These are phyloP conservation scores for Phylloscopus trochilus DNA, from an alignment of 2,113 vertebrate species.

Conservation along the genomic window DNA sequence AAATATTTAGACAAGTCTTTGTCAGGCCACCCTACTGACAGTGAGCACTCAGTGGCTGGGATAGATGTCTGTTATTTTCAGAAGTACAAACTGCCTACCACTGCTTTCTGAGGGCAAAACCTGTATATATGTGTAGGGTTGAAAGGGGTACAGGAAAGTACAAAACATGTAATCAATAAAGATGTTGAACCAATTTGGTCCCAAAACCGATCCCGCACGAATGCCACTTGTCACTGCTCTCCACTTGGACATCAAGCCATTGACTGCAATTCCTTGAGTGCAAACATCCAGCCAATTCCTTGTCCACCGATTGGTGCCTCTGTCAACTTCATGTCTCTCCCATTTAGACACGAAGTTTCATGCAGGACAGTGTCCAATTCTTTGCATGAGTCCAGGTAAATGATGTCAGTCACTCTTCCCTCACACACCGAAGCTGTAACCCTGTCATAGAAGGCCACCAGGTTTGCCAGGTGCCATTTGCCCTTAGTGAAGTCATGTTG, in stretches of 20 bases:
- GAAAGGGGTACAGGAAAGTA: not conserved
- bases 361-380: not conserved
- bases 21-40: not conserved
- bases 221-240: not conserved
- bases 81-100: not conserved
- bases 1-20: not conserved
- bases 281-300: not conserved
- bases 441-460: accelerated
- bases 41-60: not conserved
- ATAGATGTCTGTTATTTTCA: not conserved
- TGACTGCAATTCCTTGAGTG: not conserved
- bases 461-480: not conserved
- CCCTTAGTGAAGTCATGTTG: not conserved
- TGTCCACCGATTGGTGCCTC: accelerated
- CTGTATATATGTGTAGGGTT: not conserved
- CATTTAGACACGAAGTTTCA: not conserved
- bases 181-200: accelerated
- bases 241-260: not conserved
- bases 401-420: accelerated
- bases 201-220: not conserved
- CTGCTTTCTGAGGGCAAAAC: not conserved
- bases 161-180: not conserved
- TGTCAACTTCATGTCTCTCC: not conserved
- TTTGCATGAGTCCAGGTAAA: not conserved
- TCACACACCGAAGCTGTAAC: not conserved